Percentiles rank a stretch among this genome's conserved stretches.
Conservation (phyloP, 2,797 vertebrate genomes). For the Coreius guichenoti region DNA sequence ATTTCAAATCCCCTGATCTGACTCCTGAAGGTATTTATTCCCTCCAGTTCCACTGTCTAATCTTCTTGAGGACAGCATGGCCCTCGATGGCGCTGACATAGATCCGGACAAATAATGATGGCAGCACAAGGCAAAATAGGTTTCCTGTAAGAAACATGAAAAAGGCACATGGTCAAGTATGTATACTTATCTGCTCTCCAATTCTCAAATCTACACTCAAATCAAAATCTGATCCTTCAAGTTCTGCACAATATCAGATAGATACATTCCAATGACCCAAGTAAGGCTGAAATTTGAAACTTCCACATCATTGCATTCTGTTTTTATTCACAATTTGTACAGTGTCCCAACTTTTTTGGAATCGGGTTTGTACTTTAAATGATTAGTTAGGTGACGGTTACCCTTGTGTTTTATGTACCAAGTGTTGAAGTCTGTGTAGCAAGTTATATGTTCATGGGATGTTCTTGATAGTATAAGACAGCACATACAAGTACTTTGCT, state of each 20-base stretch:
- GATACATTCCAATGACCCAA: not conserved
- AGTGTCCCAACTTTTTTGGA: too few relatives aligned
- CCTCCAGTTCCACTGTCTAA: conserved; percentile 35
- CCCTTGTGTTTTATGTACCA: not conserved
- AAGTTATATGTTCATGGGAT: not conserved
- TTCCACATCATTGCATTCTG: too few relatives aligned
- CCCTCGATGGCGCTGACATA: not conserved
- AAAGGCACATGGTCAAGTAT: conserved; percentile 44
- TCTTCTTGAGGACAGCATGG: conserved; percentile 43
- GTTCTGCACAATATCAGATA: not conserved
- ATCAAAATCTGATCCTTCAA: conserved; percentile 15
- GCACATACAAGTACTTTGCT: not conserved
- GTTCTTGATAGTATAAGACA: not conserved
- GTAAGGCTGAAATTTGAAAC: too few relatives aligned
- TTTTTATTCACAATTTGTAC: too few relatives aligned
- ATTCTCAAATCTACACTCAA: conserved; percentile 22
- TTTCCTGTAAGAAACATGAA: not conserved
- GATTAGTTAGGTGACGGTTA: not conserved
- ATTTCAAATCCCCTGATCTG: conserved; percentile 34
- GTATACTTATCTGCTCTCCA: conserved; percentile 51
- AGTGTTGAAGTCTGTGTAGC: not conserved
- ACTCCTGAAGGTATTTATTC: conserved; percentile 47
- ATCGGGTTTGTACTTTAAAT: too few relatives aligned
- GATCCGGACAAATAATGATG: not conserved
- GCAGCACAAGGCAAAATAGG: not conserved